phyloP scores from a whole-genome alignment of 1,140 invertebrate species.

The Mycetomoellerius zeteki region DNA sequence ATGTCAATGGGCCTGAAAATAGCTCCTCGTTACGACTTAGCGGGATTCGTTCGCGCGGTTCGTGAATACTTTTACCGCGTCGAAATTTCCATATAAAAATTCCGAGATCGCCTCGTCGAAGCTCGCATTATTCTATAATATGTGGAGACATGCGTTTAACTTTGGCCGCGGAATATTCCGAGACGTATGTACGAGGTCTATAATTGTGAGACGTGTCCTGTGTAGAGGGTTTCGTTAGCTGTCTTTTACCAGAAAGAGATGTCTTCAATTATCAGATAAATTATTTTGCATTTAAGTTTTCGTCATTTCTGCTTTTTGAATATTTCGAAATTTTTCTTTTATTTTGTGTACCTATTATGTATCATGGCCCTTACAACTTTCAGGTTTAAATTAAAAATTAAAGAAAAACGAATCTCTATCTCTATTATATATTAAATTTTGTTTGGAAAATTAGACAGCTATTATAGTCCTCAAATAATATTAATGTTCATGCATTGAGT shows the following conservation, averaged over 20 bases:
- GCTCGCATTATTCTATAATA: not conserved
- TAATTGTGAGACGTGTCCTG: conserved; percentile 6
- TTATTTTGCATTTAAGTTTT: not conserved
- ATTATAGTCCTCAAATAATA: not conserved
- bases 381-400: not conserved
- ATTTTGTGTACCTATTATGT: not conserved
- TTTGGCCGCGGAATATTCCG: not conserved
- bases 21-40: conserved; percentile 72
- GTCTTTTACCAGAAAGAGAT: not conserved
- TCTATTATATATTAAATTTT: not conserved
- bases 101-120: not conserved
- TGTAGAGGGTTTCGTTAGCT: not conserved
- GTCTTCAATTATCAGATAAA: not conserved
- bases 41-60: conserved; percentile 34
- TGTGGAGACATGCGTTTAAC: not conserved
- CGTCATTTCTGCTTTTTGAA: not conserved
- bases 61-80: not conserved
- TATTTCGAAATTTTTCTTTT: not conserved
- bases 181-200: not conserved
- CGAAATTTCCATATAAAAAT: not conserved
- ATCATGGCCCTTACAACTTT: no score
- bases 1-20: conserved; percentile 79
- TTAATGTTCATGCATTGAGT: not conserved
- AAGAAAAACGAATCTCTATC: not conserved
- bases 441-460: not conserved